Evolutionary conservation across 37 sponge, comb jelly and placozoan species (phyloP).

Genomic region (Ianthella basta): DNA sequence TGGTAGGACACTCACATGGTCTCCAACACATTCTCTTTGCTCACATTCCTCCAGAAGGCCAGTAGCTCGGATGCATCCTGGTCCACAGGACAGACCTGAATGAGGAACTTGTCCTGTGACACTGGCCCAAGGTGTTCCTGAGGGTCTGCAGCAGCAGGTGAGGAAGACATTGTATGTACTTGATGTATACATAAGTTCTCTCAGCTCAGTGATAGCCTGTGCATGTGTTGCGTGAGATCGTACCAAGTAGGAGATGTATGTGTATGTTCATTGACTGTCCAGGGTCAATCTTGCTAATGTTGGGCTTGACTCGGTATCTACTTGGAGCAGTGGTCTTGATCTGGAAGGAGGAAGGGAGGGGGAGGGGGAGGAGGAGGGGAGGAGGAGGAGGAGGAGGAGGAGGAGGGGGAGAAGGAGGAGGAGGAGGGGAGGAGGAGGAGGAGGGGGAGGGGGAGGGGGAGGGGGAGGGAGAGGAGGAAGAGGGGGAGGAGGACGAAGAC

Average conservation of each 20-base stretch:
- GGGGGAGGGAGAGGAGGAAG: no score
- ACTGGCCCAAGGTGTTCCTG: conserved; percentile 12
- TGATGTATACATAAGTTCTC: neutral
- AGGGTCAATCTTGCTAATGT: conserved; percentile 56
- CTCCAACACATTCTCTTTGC: conserved; percentile 33
- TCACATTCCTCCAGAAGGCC: conserved; percentile 51
- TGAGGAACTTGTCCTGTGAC: conserved; percentile 76
- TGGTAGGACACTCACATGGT: conserved; percentile 37
- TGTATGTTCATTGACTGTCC: conserved; percentile 47
- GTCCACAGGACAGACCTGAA: conserved; percentile 59
- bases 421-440: no score
- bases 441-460: no score
- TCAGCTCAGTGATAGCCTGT: no score
- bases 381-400: no score
- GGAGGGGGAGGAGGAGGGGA: no score
- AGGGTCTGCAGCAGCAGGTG: neutral
- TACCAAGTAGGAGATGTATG: conserved; percentile 35
- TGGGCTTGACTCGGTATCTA: conserved; percentile 84
- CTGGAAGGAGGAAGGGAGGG: conserved; percentile 27
- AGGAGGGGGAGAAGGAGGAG: no score
- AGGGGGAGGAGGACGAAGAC: no score
- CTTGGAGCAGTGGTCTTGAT: conserved; percentile 89
- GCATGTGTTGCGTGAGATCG: neutral
- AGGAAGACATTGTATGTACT: no score
- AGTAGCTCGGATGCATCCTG: neutral